A percentile compares a stretch with the other conserved stretches of the same genome.
These are phyloP conservation scores for Callionymus lyra DNA, from an alignment of 2,113 vertebrate species.

Conservation along the genomic window DNA sequence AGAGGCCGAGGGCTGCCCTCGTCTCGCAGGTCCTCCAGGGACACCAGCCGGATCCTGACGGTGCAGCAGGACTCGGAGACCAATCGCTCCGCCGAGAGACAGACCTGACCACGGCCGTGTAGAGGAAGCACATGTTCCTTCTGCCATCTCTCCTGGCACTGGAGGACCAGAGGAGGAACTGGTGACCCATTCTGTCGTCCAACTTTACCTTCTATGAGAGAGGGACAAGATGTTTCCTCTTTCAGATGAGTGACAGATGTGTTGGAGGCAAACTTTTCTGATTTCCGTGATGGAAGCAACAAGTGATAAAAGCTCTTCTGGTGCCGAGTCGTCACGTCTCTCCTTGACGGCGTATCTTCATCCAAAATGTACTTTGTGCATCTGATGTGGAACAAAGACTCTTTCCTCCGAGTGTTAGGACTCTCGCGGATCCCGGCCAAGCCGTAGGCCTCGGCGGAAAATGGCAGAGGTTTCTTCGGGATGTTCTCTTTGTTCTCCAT, in stretches of 20 bases:
- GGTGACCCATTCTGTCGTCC: conserved; percentile 13
- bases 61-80: conserved; percentile 24
- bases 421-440: conserved; percentile 59
- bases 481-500: background rate
- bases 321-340: no score
- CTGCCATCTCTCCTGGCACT: conserved; percentile 50
- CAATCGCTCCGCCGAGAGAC: conserved; percentile 45
- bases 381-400: conserved; percentile 64
- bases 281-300: no score
- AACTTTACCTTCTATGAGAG: conserved; percentile 9
- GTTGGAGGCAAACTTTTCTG: no score
- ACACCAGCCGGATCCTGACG: conserved; percentile 53
- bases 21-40: conserved; percentile 52
- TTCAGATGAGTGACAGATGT: conserved; percentile 19
- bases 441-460: conserved; percentile 49
- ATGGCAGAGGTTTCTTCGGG: conserved; percentile 30
- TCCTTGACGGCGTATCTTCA: conserved; percentile 16
- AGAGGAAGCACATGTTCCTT: conserved; percentile 56
- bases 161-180: conserved; percentile 45
- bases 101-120: conserved; percentile 45
- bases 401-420: conserved; percentile 66
- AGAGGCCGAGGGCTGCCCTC: conserved; percentile 20
- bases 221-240: conserved; percentile 35
- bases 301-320: no score
- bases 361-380: conserved; percentile 43